Evolutionary conservation across 2,888 invertebrate species (phyloP), one percentile per base, ranked within the genome.

Genomic region (Nesidiocoris tenuis): DNA sequence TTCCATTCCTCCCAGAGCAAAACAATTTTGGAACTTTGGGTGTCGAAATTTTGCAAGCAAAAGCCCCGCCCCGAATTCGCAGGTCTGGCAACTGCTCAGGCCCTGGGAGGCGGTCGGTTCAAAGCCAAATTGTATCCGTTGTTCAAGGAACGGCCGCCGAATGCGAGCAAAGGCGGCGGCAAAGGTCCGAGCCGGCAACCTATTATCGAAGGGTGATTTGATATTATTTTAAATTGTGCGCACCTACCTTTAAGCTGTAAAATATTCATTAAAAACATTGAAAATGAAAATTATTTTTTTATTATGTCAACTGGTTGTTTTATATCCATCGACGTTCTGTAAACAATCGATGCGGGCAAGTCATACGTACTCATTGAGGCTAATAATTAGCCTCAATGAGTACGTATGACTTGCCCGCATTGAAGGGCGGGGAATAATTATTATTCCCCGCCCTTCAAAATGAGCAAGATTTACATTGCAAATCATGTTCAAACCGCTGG

Each of bases 71-170:
- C 85, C 1, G 90, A 90, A 64, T 90, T 91, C 82, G 84, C 85
- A 25, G 90, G 90, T 0, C 83, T 88, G 74, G 21, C 84, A 1
- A 85, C 79, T 75, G 81, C 82, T 21, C 82, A 82, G 57, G 77
- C 77, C 16, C 68, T 77, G 16, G 81, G 84, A 57, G 83, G 83
- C 63, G 87, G 86, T 1, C 87, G 90, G 12, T 84, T 87, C 12
- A 84, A 88, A 59, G 91, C 93, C 0, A 90, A 90, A 78, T 83
- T 95, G 1, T 95, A 95, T 84, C 88, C 90, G 0, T 91, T 93
- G 80, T 84, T 93, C 61, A 88, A 88, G 71, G 84, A 85, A 19
- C 18, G 76, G 54, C 72, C 61, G 7, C 19, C 54, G 5, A 54
- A 55, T 21, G 9, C 59, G 5, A 55, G 22, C 18, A 63, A 74